Base-by-base conservation (phyloP, 2,888 invertebrate species). In the Oscheius sp. region DNA sequence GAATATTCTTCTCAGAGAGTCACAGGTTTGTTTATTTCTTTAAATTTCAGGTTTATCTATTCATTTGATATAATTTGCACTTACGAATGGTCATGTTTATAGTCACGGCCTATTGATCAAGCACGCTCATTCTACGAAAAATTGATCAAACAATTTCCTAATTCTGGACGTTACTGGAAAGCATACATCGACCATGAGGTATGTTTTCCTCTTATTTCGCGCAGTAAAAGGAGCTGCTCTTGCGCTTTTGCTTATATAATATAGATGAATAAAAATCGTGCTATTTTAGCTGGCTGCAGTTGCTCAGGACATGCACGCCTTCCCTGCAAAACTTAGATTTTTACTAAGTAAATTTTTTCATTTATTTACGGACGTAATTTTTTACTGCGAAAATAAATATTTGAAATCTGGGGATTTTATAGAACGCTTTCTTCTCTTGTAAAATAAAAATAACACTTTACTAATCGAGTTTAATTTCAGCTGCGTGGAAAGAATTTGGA, bases 111-210 rank as follows among this genome's bases (percentile, higher is more conserved):
- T 56, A 90, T 91, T 63, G 94, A 94, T 72, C 95, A 96, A 89
- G 95, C 96, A 5, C 92, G 98, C 59, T 91, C 93, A 0, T 92
- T 97, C 84, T 99, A 96, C 88, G 99, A 99, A 89, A 94, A 94
- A 84, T 91, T 99, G n/a, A 94, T 99, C 0, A 90, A 92, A 0
- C 94, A 95, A 6, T 99, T 98, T 89, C 96, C 98, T 0, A 96
- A 95, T 45, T 94, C 96, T 5, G 99, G 98, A 1, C 92, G 96
- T 73, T 99, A 94, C 89, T 99, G 99, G 99, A 96, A 96, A 91
- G 94, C 97, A 84, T 99, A 96, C 90, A 96, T 97, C 84, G 96
- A 97, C 89, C 95, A 96, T 91, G 96, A 97, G 93, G 94, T 94
- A 55, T 35, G 43, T 49, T 35, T 12, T 23, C 2, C 7, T 46